Percentiles rank a stretch among this genome's conserved stretches.
These are phyloP conservation scores for Pseudomyrmex flavicornis DNA, from an alignment of 1,140 invertebrate species.

Conservation along the genomic window DNA sequence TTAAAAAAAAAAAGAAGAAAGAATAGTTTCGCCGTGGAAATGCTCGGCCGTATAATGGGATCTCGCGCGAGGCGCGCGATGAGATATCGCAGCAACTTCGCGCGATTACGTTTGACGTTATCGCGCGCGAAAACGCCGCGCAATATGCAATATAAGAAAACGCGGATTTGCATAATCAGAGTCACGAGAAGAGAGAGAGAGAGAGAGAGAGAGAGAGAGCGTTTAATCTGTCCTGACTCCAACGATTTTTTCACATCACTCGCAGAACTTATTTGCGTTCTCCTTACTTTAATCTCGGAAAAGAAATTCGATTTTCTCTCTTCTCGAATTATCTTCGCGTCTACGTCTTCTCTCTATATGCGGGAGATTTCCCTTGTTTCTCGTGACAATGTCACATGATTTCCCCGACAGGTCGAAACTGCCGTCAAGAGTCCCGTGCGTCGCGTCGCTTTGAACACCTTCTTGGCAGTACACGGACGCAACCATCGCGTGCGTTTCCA, in stretches of 20 bases:
- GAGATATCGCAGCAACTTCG: slow-evolving; percentile 5
- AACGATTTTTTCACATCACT: background rate
- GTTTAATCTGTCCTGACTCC: background rate
- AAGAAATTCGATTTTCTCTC: no score
- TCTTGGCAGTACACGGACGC: slow-evolving; percentile 2
- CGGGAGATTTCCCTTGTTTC: background rate
- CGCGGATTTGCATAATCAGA: slow-evolving; percentile 45
- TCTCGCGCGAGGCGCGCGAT: background rate
- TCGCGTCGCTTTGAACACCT: slow-evolving; percentile 34
- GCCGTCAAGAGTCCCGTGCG: slow-evolving; percentile 15
- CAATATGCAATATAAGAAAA: slow-evolving; percentile 30
- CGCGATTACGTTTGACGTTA: slow-evolving; percentile 35
- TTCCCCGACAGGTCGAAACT: slow-evolving; percentile 15
- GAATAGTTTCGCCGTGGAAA: background rate
- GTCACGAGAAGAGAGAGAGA: background rate
- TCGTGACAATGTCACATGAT: slow-evolving; percentile 11
- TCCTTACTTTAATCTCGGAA: background rate
- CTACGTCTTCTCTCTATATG: background rate
- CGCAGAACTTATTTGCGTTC: background rate
- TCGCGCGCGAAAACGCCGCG: slow-evolving; percentile 15
- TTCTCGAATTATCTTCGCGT: background rate
- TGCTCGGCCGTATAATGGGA: background rate
- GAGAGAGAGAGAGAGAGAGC: background rate
- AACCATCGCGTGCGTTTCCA: slow-evolving; percentile 15
- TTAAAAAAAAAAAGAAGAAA: background rate